Percentiles rank a stretch among this genome's conserved stretches.
Evolutionary conservation across 2,797 vertebrate species (phyloP).

Genomic region (Propithecus deckenii): DNA sequence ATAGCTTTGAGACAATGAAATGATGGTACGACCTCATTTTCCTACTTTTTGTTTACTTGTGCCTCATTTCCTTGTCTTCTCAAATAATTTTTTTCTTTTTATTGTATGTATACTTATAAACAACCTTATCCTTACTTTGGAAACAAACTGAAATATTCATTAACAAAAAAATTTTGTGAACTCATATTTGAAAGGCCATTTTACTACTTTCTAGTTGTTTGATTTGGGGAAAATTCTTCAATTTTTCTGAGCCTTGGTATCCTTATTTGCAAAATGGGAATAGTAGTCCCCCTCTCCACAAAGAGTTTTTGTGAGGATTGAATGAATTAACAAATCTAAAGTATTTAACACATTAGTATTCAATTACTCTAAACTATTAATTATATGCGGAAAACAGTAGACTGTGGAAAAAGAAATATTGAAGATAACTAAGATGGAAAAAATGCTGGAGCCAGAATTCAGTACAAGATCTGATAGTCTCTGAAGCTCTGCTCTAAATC

Average conservation of each 20-base stretch:
- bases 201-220: not conserved
- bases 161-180: not conserved
- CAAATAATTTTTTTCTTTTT: not conserved
- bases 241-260: not conserved
- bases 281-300: not conserved
- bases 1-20: not conserved
- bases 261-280: not conserved
- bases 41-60: not conserved
- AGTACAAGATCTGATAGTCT: not conserved
- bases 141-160: not conserved
- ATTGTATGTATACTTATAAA: not conserved
- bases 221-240: not conserved
- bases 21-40: not conserved
- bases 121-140: not conserved
- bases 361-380: not conserved
- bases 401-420: not conserved
- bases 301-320: not conserved
- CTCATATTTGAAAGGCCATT: not conserved
- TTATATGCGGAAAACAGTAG: not conserved
- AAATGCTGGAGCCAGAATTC: not conserved
- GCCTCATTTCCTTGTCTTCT: not conserved
- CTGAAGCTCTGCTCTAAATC: not conserved
- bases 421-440: not conserved
- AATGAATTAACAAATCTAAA: conserved; percentile 1
- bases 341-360: not conserved